phyloP scores from a whole-genome alignment of 2,888 invertebrate genomes.

The Bunonema sp. region DNA sequence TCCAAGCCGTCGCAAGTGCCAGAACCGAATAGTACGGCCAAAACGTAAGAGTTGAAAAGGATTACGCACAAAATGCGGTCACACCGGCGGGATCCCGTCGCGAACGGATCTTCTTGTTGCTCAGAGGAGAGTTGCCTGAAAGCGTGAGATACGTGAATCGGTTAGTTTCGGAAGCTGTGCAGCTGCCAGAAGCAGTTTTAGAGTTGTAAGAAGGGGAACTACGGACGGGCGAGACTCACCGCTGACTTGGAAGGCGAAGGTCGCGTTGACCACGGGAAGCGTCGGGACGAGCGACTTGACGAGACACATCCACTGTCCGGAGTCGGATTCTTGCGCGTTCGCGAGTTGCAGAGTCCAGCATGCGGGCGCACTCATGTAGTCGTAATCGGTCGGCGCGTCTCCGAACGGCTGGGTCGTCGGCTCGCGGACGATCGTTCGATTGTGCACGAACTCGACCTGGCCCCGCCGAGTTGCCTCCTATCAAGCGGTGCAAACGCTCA shows the following conservation, averaged over 20 bases:
- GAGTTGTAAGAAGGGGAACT: no score
- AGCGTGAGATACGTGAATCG: no score
- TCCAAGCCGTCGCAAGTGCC: no score
- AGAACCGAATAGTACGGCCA: no score
- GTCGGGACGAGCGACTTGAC: conserved; percentile 11
- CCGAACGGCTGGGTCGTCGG: conserved; percentile 30
- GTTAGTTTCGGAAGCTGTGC: no score
- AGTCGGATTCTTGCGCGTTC: conserved; percentile 32
- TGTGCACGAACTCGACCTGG: conserved; percentile 36
- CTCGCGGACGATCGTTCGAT: conserved; percentile 29
- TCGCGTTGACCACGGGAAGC: conserved; percentile 18
- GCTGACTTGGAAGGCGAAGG: conserved; percentile 33
- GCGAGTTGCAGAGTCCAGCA: conserved; percentile 32
- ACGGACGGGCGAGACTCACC: conserved; percentile 18
- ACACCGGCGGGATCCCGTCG: no score
- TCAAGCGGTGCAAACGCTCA: not conserved
- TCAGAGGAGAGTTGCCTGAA: no score
- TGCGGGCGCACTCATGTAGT: conserved; percentile 14
- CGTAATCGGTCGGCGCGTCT: conserved; percentile 18
- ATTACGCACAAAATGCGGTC: no score
- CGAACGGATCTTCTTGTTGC: no score
- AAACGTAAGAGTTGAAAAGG: no score
- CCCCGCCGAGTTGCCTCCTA: not conserved
- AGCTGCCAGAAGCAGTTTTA: no score
- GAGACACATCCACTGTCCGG: conserved; percentile 30